Conservation (phyloP, 2,797 vertebrate species). For the Rhinatrema bivittatum region DNA sequence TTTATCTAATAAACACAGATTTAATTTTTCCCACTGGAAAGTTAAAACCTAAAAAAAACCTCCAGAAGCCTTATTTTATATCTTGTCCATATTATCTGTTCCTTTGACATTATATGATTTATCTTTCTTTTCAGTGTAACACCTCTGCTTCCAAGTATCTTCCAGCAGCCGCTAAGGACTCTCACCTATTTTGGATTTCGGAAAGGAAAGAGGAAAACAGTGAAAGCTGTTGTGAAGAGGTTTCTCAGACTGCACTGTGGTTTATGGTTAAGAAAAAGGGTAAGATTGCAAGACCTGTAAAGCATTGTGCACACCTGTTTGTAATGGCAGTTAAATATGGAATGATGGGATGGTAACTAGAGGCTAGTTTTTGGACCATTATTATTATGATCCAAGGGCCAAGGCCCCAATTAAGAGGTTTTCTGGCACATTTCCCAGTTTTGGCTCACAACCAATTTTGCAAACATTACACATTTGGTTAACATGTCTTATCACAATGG, state of each 20-base stretch:
- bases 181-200: conserved; percentile 71
- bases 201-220: conserved; percentile 80
- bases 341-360: too few relatives aligned
- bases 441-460: too few relatives aligned
- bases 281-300: conserved; percentile 25
- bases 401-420: too few relatives aligned
- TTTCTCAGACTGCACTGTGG: conserved; percentile 88
- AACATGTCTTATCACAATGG: too few relatives aligned
- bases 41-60: not conserved
- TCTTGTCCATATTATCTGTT: not conserved
- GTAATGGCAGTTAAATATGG: too few relatives aligned
- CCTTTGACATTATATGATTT: not conserved
- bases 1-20: not conserved
- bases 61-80: not conserved
- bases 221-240: conserved; percentile 70
- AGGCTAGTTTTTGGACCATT: too few relatives aligned
- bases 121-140: conserved; percentile 51
- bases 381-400: too few relatives aligned
- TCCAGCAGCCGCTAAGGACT: conserved; percentile 61
- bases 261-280: conserved; percentile 88
- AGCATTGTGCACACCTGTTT: too few relatives aligned
- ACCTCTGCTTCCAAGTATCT: conserved; percentile 53
- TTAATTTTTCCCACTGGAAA: not conserved
- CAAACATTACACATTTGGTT: too few relatives aligned
- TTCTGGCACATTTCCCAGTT: too few relatives aligned